Evolutionary conservation across 1,140 invertebrate genomes (phyloP).

Genomic region (Ips typographus): DNA sequence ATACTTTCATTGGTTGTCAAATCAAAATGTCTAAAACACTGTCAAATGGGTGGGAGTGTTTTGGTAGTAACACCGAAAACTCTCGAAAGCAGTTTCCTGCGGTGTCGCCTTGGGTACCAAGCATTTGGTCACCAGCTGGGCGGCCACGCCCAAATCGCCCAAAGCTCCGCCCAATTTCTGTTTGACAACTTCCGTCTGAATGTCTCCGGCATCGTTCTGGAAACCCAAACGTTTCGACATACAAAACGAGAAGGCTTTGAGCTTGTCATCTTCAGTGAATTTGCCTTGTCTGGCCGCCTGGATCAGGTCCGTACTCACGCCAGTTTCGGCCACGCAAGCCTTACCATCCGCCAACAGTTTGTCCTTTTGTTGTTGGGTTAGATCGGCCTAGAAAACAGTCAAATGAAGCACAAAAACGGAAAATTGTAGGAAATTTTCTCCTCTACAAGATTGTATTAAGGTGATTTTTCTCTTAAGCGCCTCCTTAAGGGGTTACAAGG

Average conservation of each 20-base stretch:
- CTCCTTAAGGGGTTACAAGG: too few relatives aligned
- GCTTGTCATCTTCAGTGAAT: conserved; percentile 50
- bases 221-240: conserved; percentile 54
- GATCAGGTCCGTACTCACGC: conserved; percentile 23
- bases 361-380: conserved; percentile 34
- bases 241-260: conserved; percentile 53
- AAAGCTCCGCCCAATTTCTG: conserved; percentile 50
- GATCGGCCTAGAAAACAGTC: conserved; percentile 30
- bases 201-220: conserved; percentile 48
- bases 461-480: too few relatives aligned
- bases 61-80: conserved; percentile 33
- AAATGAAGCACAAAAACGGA: neutral
- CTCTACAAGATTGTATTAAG: too few relatives aligned
- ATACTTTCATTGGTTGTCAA: too few relatives aligned
- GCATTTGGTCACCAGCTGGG: conserved; percentile 20
- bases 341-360: conserved; percentile 23
- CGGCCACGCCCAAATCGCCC: conserved; percentile 40
- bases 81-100: conserved; percentile 34
- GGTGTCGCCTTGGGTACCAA: conserved; percentile 9
- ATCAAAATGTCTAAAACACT: conserved; percentile 10
- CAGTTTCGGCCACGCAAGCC: conserved; percentile 25
- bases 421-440: neutral
- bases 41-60: conserved; percentile 31
- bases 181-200: conserved; percentile 51
- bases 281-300: conserved; percentile 25